Conservation (phyloP, 2,888 invertebrate genomes). For the Erebia epiphron region DNA sequence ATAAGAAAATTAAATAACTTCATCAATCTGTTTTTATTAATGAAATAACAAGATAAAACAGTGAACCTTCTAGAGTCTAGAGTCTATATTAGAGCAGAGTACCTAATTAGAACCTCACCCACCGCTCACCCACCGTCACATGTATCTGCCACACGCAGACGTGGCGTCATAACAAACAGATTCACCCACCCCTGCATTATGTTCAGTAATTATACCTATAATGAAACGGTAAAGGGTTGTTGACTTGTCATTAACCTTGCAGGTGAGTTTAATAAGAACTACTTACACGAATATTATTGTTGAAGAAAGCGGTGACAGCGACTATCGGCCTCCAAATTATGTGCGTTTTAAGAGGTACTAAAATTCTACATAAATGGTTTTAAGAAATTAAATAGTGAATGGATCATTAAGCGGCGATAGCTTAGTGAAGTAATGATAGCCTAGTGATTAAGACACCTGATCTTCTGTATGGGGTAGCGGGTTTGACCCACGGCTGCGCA, state of each 20-base stretch:
- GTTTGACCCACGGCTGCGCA: too few species aligned
- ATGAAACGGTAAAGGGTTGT: neutral
- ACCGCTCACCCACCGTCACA: conserved; percentile 1
- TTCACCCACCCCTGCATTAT: conserved; percentile 4
- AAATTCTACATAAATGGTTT: too few species aligned
- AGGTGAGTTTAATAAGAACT: too few species aligned
- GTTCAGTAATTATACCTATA: neutral
- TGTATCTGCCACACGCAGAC: conserved; percentile 7
- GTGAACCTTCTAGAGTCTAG: neutral
- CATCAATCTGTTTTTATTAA: neutral
- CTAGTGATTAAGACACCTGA: too few species aligned
- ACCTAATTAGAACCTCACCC: conserved; percentile 5
- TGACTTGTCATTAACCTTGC: neutral
- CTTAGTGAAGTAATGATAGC: too few species aligned
- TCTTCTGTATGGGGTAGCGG: neutral
- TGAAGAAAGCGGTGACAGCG: too few species aligned
- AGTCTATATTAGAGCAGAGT: neutral
- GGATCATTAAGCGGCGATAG: too few species aligned
- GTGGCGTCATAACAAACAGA: conserved; percentile 4
- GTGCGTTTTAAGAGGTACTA: too few species aligned
- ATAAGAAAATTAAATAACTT: neutral
- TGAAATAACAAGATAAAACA: neutral
- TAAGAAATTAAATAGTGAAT: too few species aligned
- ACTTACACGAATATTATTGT: too few species aligned
- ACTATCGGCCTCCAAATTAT: too few species aligned